phyloP scores from a whole-genome alignment of 2,888 invertebrate genomes.

The Entomobrya multifasciata region DNA sequence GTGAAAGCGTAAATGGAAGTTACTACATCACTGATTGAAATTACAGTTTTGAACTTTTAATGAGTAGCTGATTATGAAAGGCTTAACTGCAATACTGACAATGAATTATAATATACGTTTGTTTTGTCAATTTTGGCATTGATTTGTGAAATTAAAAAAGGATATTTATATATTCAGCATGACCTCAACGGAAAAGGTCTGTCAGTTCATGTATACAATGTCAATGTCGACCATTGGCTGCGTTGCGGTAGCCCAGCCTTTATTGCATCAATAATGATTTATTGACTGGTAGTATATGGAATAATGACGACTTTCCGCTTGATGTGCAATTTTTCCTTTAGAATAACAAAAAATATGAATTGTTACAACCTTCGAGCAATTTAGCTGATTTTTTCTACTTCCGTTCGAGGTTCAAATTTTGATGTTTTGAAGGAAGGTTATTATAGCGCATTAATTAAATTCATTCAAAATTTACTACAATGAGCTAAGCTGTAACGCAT shows the following conservation, averaged over 20 bases:
- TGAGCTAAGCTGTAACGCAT: too few relatives aligned
- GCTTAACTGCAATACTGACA: too few relatives aligned
- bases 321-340: background rate
- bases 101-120: too few relatives aligned
- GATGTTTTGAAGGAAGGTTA: constrained; percentile 35
- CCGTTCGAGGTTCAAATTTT: constrained; percentile 50
- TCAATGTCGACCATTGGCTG: background rate
- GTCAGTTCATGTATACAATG: background rate
- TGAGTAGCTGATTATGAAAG: too few relatives aligned
- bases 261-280: background rate
- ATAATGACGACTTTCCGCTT: background rate
- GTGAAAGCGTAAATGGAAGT: too few relatives aligned
- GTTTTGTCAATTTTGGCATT: too few relatives aligned
- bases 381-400: constrained; percentile 5
- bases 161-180: too few relatives aligned
- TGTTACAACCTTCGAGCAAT: constrained; percentile 17
- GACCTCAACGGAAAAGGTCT: too few relatives aligned
- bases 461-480: too few relatives aligned
- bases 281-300: background rate
- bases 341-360: background rate
- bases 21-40: too few relatives aligned
- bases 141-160: too few relatives aligned
- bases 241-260: background rate
- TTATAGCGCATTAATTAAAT: background rate
- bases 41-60: too few relatives aligned